phyloP scores from a whole-genome alignment of 2,113 vertebrate species.

The Zonotrichia leucophrys region DNA sequence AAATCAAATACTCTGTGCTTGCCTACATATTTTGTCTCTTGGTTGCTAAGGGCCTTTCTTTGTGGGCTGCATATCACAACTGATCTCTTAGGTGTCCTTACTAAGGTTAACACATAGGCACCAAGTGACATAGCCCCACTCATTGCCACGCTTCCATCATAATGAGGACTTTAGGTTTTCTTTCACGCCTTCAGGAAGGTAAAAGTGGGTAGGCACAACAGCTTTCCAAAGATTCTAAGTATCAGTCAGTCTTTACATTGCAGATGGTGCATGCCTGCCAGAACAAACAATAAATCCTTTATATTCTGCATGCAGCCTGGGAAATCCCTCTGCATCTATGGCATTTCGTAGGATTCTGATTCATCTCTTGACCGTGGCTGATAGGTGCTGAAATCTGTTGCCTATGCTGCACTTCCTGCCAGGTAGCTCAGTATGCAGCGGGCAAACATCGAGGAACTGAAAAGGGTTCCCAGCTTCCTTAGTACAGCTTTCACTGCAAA shows the following conservation, averaged over 20 bases:
- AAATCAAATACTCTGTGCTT: not conserved
- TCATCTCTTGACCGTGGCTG: not conserved
- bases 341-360: not conserved
- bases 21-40: not conserved
- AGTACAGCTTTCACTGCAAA: not conserved
- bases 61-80: not conserved
- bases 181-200: not conserved
- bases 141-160: not conserved
- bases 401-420: not conserved
- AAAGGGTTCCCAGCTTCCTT: not conserved
- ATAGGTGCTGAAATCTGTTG: not conserved
- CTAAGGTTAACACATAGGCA: not conserved
- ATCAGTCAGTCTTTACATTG: not conserved
- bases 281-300: not conserved
- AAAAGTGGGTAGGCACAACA: not conserved
- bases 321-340: not conserved
- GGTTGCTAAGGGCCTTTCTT: not conserved
- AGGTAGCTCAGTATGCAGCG: not conserved
- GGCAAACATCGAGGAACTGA: not conserved
- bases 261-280: not conserved
- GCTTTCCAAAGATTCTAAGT: not conserved
- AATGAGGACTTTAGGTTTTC: not conserved
- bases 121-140: not conserved
- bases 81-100: not conserved
- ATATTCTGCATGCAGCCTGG: not conserved